These are phyloP conservation scores for Sander vitreus DNA, from an alignment of 2,113 vertebrate genomes.

Conservation along the genomic window DNA sequence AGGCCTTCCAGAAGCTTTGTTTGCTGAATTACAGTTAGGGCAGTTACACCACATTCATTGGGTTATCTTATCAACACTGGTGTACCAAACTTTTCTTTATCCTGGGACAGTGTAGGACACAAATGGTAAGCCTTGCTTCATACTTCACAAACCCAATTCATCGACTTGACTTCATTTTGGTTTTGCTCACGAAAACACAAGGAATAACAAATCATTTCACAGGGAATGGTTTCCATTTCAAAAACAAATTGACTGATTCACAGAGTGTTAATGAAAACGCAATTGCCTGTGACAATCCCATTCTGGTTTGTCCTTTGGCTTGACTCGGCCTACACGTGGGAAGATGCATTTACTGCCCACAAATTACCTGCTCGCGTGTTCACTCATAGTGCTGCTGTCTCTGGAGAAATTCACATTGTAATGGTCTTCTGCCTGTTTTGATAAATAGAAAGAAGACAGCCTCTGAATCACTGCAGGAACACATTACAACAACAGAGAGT, in stretches of 20 bases:
- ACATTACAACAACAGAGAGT: not conserved
- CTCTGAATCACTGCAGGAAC: conserved; percentile 6
- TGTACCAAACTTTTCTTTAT: not conserved
- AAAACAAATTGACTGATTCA: conserved; percentile 45
- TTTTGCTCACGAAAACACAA: not conserved
- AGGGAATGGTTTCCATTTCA: conserved; percentile 34
- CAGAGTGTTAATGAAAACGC: conserved; percentile 49
- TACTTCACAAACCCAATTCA: not conserved
- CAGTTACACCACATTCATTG: not conserved
- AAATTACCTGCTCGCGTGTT: conserved; percentile 39
- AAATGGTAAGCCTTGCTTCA: not conserved
- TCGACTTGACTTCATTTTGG: not conserved
- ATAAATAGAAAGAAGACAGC: conserved; percentile 2
- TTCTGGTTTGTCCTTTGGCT: conserved; percentile 26
- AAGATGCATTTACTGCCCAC: conserved; percentile 14
- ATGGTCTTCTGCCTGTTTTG: conserved; percentile 13
- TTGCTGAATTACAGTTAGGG: not conserved
- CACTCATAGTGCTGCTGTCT: not conserved
- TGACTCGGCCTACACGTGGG: not conserved
- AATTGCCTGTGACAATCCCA: conserved; percentile 51
- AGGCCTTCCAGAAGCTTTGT: not conserved
- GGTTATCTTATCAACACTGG: not conserved
- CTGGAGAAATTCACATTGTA: conserved; percentile 31
- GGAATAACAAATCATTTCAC: conserved; percentile 39
- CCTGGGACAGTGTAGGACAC: not conserved